A percentile compares a stretch with the other conserved stretches of the same genome.
Conservation (phyloP, 2,113 vertebrate species). For the Pelobates fuscus region DNA sequence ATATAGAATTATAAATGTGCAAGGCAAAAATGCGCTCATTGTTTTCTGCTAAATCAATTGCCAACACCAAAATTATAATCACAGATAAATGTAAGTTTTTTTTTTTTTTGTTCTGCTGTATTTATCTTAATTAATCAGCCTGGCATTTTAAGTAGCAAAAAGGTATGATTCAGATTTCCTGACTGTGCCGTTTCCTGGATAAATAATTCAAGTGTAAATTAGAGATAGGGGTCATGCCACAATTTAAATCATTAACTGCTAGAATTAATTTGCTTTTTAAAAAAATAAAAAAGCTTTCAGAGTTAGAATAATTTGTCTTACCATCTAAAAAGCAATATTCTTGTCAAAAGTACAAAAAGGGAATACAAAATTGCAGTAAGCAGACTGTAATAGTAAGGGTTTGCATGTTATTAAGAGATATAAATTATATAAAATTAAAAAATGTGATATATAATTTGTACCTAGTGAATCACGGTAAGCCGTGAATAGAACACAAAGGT, state of each 20-base stretch:
- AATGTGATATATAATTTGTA: no score
- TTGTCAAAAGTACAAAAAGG: slow-evolving; percentile 14
- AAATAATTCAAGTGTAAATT: slow-evolving; percentile 50
- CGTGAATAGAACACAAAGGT: not conserved
- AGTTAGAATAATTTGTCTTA: slow-evolving; percentile 42
- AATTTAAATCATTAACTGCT: slow-evolving; percentile 50
- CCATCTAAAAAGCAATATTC: slow-evolving; percentile 29
- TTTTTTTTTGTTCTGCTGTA: slow-evolving; percentile 9
- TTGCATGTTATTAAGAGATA: slow-evolving; percentile 5
- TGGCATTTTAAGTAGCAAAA: slow-evolving; percentile 41
- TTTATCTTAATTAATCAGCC: slow-evolving; percentile 40
- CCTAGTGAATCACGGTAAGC: slow-evolving; percentile 23
- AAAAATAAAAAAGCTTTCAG: slow-evolving; percentile 17
- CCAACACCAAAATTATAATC: slow-evolving; percentile 17
- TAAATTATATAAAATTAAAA: no score
- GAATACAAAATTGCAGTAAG: slow-evolving; percentile 32
- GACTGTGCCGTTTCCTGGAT: slow-evolving; percentile 34
- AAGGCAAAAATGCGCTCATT: slow-evolving; percentile 3
- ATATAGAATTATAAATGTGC: no score
- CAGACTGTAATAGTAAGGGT: slow-evolving; percentile 4
- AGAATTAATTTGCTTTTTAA: slow-evolving; percentile 48
- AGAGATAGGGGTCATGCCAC: slow-evolving; percentile 45
- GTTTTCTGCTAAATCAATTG: slow-evolving; percentile 9
- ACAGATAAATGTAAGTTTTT: slow-evolving; percentile 33
- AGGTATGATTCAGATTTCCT: slow-evolving; percentile 51